Evolutionary conservation across 2,888 invertebrate species (phyloP).

Genomic region (Drosophila gaucha): DNA sequence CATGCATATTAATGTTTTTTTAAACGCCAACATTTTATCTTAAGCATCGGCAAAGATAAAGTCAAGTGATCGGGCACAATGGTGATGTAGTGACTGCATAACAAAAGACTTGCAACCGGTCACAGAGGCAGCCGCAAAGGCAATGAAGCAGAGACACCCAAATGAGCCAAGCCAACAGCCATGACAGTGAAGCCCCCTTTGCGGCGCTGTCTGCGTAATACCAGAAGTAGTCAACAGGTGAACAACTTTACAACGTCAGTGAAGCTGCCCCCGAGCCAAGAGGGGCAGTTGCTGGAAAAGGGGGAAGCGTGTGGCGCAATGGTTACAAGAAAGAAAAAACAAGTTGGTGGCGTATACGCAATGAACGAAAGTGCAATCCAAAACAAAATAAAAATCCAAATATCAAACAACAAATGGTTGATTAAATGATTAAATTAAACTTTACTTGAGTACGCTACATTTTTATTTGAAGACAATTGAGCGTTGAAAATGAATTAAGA

Average conservation of each 20-base stretch:
- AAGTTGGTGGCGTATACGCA: slow-evolving; percentile 61
- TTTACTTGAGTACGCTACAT: slow-evolving; percentile 27
- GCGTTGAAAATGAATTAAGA: no score
- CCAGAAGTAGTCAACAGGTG: slow-evolving; percentile 76
- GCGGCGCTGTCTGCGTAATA: slow-evolving; percentile 62
- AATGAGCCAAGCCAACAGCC: slow-evolving; percentile 42
- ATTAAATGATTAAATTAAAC: slow-evolving; percentile 19
- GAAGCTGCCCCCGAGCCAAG: slow-evolving; percentile 11
- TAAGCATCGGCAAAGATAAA: slow-evolving; percentile 24
- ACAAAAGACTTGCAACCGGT: slow-evolving; percentile 65
- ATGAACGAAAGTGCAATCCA: slow-evolving; percentile 70
- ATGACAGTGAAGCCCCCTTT: slow-evolving; percentile 59
- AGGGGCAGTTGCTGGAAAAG: slow-evolving; percentile 9
- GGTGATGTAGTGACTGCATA: slow-evolving; percentile 61
- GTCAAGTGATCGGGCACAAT: slow-evolving; percentile 18
- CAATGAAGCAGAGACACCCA: slow-evolving; percentile 51
- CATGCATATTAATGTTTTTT: slow-evolving; percentile 48
- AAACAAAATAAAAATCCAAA: slow-evolving; percentile 63
- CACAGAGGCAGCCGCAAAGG: slow-evolving; percentile 23
- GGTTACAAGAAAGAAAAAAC: slow-evolving; percentile 45
- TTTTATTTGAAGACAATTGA: no score
- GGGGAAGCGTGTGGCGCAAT: slow-evolving; percentile 41
- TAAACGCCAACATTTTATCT: slow-evolving; percentile 41
- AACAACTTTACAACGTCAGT: slow-evolving; percentile 66
- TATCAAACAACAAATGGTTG: slow-evolving; percentile 38